Conservation (phyloP, 2,113 vertebrate species). For the Gallinago media region DNA sequence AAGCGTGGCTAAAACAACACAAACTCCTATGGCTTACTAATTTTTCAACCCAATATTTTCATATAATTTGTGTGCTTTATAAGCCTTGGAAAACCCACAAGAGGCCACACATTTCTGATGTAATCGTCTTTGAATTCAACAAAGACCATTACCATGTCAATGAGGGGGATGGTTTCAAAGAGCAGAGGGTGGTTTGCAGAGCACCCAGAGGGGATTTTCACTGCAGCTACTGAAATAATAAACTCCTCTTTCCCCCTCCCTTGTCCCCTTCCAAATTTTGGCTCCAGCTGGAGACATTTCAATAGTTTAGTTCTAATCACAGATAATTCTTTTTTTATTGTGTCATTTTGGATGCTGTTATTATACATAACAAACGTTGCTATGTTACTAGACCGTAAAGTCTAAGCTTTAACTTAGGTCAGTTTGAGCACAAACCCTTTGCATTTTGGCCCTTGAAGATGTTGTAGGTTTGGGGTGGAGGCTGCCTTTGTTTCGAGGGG, state of each 20-base stretch:
- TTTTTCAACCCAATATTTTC: constrained; percentile 86
- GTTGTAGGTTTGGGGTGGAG: neutral
- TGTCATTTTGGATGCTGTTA: constrained; percentile 74
- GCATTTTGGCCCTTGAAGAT: constrained; percentile 6
- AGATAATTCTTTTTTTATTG: constrained; percentile 80
- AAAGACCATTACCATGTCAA: constrained; percentile 82
- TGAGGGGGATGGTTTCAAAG: constrained; percentile 74
- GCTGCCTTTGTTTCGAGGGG: neutral
- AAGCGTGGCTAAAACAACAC: constrained; percentile 85
- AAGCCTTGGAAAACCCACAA: constrained; percentile 79
- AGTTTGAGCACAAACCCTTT: neutral
- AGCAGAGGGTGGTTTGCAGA: constrained; percentile 65
- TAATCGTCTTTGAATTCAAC: constrained; percentile 88
- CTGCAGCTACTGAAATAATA: constrained; percentile 86
- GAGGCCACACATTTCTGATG: constrained; percentile 83
- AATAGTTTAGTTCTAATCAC: constrained; percentile 73
- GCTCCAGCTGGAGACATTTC: constrained; percentile 69
- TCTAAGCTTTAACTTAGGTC: constrained; percentile 9
- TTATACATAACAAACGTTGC: constrained; percentile 70
- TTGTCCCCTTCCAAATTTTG: constrained; percentile 54
- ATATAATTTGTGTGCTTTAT: constrained; percentile 85
- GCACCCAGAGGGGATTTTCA: constrained; percentile 80
- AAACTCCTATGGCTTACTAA: constrained; percentile 83
- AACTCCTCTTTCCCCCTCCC: constrained; percentile 62
- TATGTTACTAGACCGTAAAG: constrained; percentile 40